Percentiles rank a stretch among this genome's conserved stretches.
phyloP scores from a whole-genome alignment of 2,113 vertebrate genomes.

The Cryptomyrus ogoouensis region DNA sequence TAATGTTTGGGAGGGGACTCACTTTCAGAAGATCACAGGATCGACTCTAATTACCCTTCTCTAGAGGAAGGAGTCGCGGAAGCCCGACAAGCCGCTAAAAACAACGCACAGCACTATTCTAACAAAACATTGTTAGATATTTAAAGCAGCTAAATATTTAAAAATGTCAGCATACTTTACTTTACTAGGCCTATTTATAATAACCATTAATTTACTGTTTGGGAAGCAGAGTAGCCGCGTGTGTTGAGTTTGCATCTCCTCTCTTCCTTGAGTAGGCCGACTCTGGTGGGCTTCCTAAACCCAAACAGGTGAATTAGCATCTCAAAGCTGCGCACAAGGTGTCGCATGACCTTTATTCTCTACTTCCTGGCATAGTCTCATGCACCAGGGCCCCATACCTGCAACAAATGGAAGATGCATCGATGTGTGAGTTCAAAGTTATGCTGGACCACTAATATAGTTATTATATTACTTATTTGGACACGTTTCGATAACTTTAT shows the following conservation, averaged over 20 bases:
- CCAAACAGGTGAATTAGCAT: not conserved
- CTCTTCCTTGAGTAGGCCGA: not conserved
- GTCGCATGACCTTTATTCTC: not conserved
- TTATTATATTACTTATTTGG: not conserved
- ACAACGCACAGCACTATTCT: not conserved
- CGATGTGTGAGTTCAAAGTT: not conserved
- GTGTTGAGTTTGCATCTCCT: not conserved
- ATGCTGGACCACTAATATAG: not conserved
- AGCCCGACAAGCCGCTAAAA: not conserved
- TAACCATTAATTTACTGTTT: not conserved
- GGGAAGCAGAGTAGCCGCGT: not conserved
- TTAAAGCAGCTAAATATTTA: not conserved
- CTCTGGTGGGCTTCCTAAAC: not conserved
- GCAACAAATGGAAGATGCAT: not conserved
- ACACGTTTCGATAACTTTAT: not conserved
- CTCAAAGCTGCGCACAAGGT: not conserved
- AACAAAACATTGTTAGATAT: not conserved
- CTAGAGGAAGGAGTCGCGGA: not conserved
- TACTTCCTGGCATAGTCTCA: not conserved
- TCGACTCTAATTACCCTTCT: not conserved
- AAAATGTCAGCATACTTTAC: not conserved
- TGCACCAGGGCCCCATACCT: not conserved
- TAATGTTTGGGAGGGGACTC: not conserved
- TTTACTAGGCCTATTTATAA: not conserved
- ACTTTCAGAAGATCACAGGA: not conserved